Conservation (phyloP, 2,888 invertebrate genomes). For the Ceraclea dissimilis region DNA sequence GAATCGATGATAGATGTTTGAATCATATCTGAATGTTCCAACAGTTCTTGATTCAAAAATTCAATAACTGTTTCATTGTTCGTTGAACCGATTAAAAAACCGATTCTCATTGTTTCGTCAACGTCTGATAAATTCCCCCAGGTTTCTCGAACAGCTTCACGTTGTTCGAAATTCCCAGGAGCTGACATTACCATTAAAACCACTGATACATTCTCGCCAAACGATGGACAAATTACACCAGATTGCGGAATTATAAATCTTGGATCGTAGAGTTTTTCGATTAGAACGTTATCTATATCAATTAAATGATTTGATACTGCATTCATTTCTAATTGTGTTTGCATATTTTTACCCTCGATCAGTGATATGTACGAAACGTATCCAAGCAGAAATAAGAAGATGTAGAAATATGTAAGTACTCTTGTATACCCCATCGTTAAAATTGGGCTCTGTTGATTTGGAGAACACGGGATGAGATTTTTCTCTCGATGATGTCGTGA, state of each 20-base stretch:
- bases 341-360: no score
- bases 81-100: slow-evolving; percentile 60
- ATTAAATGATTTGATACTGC: no score
- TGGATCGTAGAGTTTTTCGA: background rate
- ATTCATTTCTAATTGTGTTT: no score
- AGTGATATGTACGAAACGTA: no score
- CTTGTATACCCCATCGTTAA: no score
- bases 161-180: slow-evolving; percentile 59
- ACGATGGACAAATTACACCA: slow-evolving; percentile 59
- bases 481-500: no score
- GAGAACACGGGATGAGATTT: no score
- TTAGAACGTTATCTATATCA: background rate
- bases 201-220: slow-evolving; percentile 54
- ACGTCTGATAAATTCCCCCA: slow-evolving; percentile 70
- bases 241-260: slow-evolving; percentile 40
- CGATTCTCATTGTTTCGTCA: slow-evolving; percentile 55
- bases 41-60: slow-evolving; percentile 56
- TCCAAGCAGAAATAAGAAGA: no score
- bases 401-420: no score
- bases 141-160: slow-evolving; percentile 70
- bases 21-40: slow-evolving; percentile 69
- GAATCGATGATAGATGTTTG: slow-evolving; percentile 67
- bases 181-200: slow-evolving; percentile 68
- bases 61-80: slow-evolving; percentile 40
- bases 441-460: no score